Conservation (phyloP, 2,888 invertebrate genomes). For the Pristionchus japonicus region DNA sequence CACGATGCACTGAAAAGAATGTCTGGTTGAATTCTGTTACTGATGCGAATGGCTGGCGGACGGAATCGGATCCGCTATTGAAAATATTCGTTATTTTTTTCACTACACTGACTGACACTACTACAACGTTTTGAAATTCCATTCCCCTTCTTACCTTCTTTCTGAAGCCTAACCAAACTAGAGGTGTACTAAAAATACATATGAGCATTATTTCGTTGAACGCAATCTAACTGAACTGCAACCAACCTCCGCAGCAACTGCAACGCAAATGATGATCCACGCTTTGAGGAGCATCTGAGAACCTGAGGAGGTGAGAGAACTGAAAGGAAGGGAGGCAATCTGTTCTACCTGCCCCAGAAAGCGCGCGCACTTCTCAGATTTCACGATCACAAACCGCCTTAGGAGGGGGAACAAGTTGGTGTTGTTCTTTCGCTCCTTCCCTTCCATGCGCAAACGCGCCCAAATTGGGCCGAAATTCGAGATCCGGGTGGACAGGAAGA, state of each 20-base stretch:
- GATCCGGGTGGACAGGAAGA: background rate
- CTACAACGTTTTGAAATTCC: background rate
- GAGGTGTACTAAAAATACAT: too few species aligned
- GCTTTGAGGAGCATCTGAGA: background rate
- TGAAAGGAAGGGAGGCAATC: background rate
- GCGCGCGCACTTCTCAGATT: background rate
- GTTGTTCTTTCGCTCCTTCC: background rate
- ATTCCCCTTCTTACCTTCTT: background rate
- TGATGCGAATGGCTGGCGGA: too few species aligned
- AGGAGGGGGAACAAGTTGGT: background rate
- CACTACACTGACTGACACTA: background rate
- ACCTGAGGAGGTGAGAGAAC: background rate
- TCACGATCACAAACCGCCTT: constrained; percentile 6
- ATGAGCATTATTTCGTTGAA: too few species aligned
- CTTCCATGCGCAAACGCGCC: background rate
- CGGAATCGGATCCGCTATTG: too few species aligned
- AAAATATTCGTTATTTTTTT: too few species aligned
- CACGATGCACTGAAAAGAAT: background rate
- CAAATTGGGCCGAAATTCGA: background rate
- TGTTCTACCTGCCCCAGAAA: background rate
- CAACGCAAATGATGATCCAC: background rate
- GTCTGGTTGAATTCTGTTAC: too few species aligned
- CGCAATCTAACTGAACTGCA: too few species aligned
- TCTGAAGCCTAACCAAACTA: background rate
- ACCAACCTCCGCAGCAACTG: background rate